Conservation (phyloP, 1,140 invertebrate genomes). For the Lutraria rhynchaena region DNA sequence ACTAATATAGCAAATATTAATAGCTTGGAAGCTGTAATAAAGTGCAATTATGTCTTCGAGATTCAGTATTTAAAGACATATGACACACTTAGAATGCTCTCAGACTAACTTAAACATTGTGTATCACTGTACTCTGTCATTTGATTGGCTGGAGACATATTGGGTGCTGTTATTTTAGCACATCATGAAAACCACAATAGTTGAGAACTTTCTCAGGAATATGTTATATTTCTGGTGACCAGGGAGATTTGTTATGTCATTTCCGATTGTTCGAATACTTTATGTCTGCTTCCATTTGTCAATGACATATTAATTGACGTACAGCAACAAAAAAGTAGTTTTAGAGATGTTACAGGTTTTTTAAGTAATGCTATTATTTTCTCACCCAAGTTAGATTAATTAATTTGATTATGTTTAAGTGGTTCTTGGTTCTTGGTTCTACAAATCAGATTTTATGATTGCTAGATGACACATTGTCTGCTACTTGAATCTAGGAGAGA, state of each 20-base stretch:
- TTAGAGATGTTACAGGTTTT: no score
- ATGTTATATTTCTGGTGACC: background rate
- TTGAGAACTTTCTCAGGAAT: background rate
- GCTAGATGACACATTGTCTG: no score
- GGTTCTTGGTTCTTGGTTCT: no score
- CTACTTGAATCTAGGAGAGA: no score
- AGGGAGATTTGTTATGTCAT: background rate
- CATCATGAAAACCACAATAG: constrained; percentile 14
- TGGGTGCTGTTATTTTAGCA: constrained; percentile 20
- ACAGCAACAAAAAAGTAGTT: no score
- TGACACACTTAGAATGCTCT: background rate
- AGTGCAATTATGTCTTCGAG: constrained; percentile 19
- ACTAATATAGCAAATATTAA: constrained; percentile 29
- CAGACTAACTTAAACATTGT: background rate
- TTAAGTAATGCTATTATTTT: no score
- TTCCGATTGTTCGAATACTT: background rate
- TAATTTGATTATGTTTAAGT: no score
- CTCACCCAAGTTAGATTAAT: no score
- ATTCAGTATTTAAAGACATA: constrained; percentile 14
- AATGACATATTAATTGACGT: background rate
- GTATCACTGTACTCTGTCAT: background rate
- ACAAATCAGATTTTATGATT: no score
- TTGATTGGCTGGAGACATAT: constrained; percentile 17
- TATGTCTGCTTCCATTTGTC: background rate
- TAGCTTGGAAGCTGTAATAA: constrained; percentile 22